Evolutionary conservation across 2,888 invertebrate genomes (phyloP).

Genomic region (Clitarchus hookeri): DNA sequence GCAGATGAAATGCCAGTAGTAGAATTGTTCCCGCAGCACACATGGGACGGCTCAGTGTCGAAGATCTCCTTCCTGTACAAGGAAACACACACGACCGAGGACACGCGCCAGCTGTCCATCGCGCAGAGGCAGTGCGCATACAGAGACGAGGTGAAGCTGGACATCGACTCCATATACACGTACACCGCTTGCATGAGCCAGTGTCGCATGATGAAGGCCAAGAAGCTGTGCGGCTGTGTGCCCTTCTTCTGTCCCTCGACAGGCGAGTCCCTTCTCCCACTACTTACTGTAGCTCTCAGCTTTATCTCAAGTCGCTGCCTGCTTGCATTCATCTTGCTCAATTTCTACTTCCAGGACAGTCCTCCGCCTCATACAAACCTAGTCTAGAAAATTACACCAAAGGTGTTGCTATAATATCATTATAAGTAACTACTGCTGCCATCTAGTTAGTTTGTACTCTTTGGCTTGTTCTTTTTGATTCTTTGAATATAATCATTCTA

Average conservation of each 20-base stretch:
- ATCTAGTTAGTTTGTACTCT: no score
- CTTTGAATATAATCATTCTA: no score
- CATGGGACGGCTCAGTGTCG: conserved; percentile 67
- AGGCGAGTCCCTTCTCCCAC: no score
- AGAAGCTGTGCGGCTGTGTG: conserved; percentile 69
- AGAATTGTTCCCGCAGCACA: conserved; percentile 70
- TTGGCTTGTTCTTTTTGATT: no score
- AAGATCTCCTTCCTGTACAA: conserved; percentile 71
- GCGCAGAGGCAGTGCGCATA: conserved; percentile 75
- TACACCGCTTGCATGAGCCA: conserved; percentile 75
- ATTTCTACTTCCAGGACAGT: no score
- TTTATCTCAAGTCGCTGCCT: no score
- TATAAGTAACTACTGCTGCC: no score
- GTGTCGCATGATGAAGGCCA: conserved; percentile 70
- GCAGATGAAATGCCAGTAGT: conserved; percentile 72
- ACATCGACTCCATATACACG: conserved; percentile 66
- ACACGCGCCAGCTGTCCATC: conserved; percentile 69
- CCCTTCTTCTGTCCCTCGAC: conserved; percentile 63
- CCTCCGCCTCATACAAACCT: no score
- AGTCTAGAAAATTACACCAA: no score
- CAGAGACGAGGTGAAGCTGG: conserved; percentile 66
- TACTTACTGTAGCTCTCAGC: no score
- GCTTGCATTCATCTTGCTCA: no score
- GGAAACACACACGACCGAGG: conserved; percentile 76
- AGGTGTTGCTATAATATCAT: no score